Conservation (phyloP, 2,888 invertebrate genomes). For the Drosophila ustulata region DNA sequence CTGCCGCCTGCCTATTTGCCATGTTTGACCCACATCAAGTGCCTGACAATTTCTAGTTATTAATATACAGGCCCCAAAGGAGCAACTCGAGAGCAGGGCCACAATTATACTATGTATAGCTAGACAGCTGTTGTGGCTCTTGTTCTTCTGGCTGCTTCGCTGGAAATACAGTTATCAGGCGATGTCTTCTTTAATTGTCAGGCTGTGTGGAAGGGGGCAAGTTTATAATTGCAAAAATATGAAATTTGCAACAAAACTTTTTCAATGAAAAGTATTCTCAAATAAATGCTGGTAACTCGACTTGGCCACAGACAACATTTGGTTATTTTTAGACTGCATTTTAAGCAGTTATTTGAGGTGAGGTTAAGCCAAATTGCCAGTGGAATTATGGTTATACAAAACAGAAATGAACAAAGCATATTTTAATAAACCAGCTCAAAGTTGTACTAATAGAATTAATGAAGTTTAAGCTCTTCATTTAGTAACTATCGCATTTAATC, state of each 20-base stretch:
- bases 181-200: constrained; percentile 56
- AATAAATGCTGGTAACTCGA: background rate
- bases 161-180: constrained; percentile 74
- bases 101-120: constrained; percentile 27
- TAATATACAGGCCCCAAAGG: constrained; percentile 53
- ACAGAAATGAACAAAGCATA: background rate
- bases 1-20: constrained; percentile 48
- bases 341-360: background rate
- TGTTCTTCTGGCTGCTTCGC: constrained; percentile 27
- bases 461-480: background rate
- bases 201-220: background rate
- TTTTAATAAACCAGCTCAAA: too few species aligned
- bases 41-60: constrained; percentile 75
- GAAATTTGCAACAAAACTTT: constrained; percentile 15
- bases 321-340: constrained; percentile 1
- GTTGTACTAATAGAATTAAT: background rate
- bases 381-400: background rate
- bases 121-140: constrained; percentile 63
- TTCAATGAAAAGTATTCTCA: constrained; percentile 1
- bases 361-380: constrained; percentile 1
- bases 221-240: constrained; percentile 6
- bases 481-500: background rate
- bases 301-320: background rate
- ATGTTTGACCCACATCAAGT: constrained; percentile 74
- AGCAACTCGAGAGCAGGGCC: constrained; percentile 6